Conservation (phyloP, 2,888 invertebrate species). For the Platycnemis pennipes region DNA sequence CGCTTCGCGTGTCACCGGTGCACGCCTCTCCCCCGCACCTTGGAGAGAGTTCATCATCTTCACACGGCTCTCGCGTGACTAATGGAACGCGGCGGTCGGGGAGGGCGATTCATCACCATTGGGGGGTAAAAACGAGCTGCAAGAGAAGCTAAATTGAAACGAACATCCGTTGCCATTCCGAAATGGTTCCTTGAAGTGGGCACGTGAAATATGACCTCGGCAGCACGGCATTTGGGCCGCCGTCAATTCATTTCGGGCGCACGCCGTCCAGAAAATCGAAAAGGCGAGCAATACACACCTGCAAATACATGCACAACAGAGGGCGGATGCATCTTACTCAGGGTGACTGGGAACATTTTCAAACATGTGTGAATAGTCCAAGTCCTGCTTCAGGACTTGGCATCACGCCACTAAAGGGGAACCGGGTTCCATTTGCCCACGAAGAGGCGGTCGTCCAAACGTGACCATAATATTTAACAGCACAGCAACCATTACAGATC, state of each 20-base stretch:
- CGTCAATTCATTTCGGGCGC: neutral
- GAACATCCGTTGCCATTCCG: neutral
- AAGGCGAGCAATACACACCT: neutral
- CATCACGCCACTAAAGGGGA: too few relatives aligned
- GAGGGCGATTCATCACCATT: constrained; percentile 2
- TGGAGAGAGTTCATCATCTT: neutral
- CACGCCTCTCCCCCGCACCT: neutral
- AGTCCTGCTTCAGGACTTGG: neutral
- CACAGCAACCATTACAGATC: too few relatives aligned
- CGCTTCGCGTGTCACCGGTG: neutral
- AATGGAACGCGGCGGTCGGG: neutral
- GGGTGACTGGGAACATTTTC: neutral
- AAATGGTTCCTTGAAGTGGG: neutral
- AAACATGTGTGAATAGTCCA: neutral
- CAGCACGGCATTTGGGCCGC: neutral
- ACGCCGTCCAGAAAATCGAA: neutral
- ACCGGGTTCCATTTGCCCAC: too few relatives aligned
- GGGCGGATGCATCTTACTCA: neutral
- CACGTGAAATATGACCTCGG: neutral
- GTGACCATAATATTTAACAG: too few relatives aligned
- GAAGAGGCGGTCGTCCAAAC: too few relatives aligned
- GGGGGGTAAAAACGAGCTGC: neutral
- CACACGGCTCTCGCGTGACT: neutral
- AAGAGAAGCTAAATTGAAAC: constrained; percentile 10
- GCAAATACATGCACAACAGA: neutral